Base-by-base conservation (phyloP, 1,140 invertebrate genomes). In the Doryteuthis pealeii region DNA sequence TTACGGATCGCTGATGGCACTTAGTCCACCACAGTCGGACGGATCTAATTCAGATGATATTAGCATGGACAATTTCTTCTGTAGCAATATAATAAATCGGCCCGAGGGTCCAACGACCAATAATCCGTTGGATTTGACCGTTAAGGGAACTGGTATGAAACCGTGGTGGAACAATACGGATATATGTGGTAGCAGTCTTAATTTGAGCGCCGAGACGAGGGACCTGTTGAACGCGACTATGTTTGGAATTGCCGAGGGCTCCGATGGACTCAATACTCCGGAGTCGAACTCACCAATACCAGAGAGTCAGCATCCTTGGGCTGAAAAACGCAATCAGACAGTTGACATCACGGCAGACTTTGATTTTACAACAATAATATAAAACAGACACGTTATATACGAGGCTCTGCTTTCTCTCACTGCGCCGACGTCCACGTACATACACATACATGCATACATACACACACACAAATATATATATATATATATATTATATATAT, bases 21-120 rank as follows among this genome's bases (percentile, higher is more conserved):
- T 86, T n/a, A 85, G 84, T 68, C 85, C n/a, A 1, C 84, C 86
- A 33, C 79, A 81, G 58, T 87, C 86, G 12, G 86, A 86, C 22
- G 54, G 54, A 31, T 82, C 79, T 45, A 83, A 85, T 74, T 84
- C 83, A 22, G 81, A 84, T 33, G 81, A 85, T 76, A 78, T 82
- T 5, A 79, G 81, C 58, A 76, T 86, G 40, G 83, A 86, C 40
- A 84, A 85, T 71, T 76, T 86, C 12, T 81, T 85, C 54, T 79
- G 81, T 62, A 62, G 54, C 18, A 62, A 81, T 65, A 80, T 80
- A n/a, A 85, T 77, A 67, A 80, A 79, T 67, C 76, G 83, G 74
- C 83, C 83, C 31, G 73, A 87, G 3, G 10, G 10, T 10, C 35
- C 35, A n/a, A n/a, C n/a, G n/a, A n/a, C n/a, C n/a, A n/a, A n/a